Conservation (phyloP, 2,113 vertebrate genomes). For the Phyllostomus hastatus region DNA sequence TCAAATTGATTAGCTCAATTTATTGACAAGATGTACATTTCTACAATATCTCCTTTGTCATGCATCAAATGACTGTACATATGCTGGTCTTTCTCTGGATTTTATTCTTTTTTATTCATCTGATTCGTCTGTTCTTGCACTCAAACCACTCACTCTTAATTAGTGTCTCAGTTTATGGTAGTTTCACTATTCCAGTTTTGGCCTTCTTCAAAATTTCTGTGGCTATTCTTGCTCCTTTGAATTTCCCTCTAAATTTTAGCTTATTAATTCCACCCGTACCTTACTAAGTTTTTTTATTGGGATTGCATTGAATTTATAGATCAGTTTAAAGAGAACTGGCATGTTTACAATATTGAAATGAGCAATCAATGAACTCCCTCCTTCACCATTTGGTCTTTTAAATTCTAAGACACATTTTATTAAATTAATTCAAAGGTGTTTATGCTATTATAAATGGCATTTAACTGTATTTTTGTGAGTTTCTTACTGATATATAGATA, state of each 20-base stretch:
- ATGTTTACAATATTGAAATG: not conserved
- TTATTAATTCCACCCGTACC: not conserved
- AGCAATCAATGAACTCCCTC: not conserved
- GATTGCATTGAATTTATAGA: not conserved
- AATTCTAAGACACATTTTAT: not conserved
- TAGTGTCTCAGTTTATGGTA: not conserved
- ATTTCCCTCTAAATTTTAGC: not conserved
- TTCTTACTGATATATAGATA: not conserved
- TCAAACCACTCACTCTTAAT: not conserved
- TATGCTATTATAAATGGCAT: not conserved
- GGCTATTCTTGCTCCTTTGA: not conserved
- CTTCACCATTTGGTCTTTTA: not conserved
- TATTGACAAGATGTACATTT: not conserved
- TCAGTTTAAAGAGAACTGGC: not conserved
- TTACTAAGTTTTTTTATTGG: not conserved
- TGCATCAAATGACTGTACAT: not conserved
- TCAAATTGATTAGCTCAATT: not conserved
- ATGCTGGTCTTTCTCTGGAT: not conserved
- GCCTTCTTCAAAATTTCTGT: not conserved
- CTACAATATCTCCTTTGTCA: not conserved
- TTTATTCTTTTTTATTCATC: not conserved
- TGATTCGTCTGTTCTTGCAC: not conserved
- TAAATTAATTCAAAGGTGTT: not conserved
- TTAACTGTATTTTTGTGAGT: not conserved
- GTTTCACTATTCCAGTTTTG: not conserved